Evolutionary conservation across 2,888 invertebrate species (phyloP).

Genomic region (Ectemnius lituratus): DNA sequence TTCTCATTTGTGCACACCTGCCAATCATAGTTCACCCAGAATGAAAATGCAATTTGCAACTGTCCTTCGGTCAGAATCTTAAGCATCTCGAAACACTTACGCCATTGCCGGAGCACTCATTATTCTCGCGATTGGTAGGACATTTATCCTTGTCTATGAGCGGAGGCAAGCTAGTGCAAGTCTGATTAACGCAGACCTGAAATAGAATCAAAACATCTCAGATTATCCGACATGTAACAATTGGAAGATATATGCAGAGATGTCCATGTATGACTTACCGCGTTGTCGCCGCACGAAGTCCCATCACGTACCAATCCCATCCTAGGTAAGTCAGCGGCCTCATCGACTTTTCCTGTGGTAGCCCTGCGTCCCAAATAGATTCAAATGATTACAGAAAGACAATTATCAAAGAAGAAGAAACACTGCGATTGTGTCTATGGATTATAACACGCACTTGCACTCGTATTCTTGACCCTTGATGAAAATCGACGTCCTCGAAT

Average conservation of each 20-base stretch:
- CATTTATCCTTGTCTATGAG: conserved; percentile 92
- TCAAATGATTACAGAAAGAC: too few species aligned
- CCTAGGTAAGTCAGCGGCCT: conserved; percentile 84
- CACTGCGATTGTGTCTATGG: background rate
- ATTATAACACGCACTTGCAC: conserved; percentile 91
- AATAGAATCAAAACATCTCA: conserved; percentile 42
- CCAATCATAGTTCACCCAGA: background rate
- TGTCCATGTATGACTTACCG: conserved; percentile 78
- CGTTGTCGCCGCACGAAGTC: conserved; percentile 94
- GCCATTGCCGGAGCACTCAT: conserved; percentile 97
- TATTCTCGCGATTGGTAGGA: conserved; percentile 91
- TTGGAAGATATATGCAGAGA: background rate
- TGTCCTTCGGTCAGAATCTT: background rate
- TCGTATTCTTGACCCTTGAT: conserved; percentile 94
- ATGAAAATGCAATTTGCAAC: background rate
- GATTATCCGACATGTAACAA: background rate
- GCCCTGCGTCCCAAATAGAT: conserved; percentile 79
- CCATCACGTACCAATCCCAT: conserved; percentile 95
- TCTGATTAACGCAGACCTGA: conserved; percentile 93
- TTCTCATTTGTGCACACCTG: conserved; percentile 96
- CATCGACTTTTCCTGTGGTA: conserved; percentile 83
- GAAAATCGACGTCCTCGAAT: conserved; percentile 92
- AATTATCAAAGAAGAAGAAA: too few species aligned
- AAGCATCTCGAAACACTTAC: conserved; percentile 82
- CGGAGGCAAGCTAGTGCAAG: conserved; percentile 91